Conservation (phyloP, 2,888 invertebrate species). For the Anorthoa munda region DNA sequence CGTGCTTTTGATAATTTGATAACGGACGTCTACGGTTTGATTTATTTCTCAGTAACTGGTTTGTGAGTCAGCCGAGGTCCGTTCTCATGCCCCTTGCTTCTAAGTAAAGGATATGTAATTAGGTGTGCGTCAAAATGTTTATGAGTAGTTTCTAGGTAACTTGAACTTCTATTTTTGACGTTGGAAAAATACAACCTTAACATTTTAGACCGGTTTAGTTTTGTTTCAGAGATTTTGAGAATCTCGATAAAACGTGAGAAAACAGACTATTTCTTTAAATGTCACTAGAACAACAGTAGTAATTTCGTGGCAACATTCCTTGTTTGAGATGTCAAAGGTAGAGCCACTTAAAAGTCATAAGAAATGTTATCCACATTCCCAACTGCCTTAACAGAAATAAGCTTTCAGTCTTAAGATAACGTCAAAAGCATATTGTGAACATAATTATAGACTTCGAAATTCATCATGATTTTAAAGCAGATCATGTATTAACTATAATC, state of each 20-base stretch:
- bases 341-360: not conserved
- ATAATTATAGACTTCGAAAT: not conserved
- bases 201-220: slow-evolving; percentile 26
- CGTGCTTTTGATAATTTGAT: slow-evolving; percentile 91
- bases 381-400: not conserved
- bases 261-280: not conserved
- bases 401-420: not conserved
- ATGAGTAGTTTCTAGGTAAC: slow-evolving; percentile 62
- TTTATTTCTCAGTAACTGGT: slow-evolving; percentile 85
- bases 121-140: slow-evolving; percentile 66
- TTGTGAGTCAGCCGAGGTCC: slow-evolving; percentile 78
- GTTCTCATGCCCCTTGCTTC: slow-evolving; percentile 85
- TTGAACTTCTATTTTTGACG: slow-evolving; percentile 38
- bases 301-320: not conserved
- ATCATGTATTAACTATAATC: not conserved
- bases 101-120: slow-evolving; percentile 72
- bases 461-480: not conserved
- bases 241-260: slow-evolving; percentile 25
- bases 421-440: not conserved
- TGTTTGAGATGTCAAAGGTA: not conserved
- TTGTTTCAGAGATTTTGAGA: not conserved
- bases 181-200: not conserved
- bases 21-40: slow-evolving; percentile 85
- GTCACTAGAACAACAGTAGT: not conserved
- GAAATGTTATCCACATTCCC: not conserved